phyloP scores from a whole-genome alignment of 2,888 invertebrate species.

The Synanthedon vespiformis region DNA sequence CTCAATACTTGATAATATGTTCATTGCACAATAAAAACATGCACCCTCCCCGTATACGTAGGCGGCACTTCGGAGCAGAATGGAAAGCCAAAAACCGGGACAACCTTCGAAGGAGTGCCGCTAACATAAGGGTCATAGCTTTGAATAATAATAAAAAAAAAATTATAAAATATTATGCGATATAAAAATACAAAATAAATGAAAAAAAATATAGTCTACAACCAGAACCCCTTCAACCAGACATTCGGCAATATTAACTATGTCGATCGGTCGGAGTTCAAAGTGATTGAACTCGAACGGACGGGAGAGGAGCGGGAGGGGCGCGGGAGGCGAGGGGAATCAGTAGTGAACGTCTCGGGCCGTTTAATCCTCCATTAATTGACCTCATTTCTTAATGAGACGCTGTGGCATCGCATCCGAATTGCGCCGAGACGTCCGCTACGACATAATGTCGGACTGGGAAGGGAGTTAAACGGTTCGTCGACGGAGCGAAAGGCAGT shows the following conservation, averaged over 20 bases:
- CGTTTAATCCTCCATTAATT: conserved; percentile 59
- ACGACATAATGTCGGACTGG: conserved; percentile 9
- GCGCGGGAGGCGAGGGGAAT: conserved; percentile 16
- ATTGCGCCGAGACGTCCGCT: conserved; percentile 37
- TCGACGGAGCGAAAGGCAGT: conserved; percentile 69
- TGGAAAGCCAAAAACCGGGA: conserved; percentile 72
- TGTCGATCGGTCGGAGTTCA: conserved; percentile 53
- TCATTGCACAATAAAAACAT: conserved; percentile 36
- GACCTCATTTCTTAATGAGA: conserved; percentile 58
- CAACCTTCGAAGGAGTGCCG: conserved; percentile 71
- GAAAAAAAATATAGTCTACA: conserved; percentile 45
- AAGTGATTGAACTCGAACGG: conserved; percentile 51
- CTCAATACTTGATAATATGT: conserved; percentile 36
- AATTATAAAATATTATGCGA: conserved; percentile 51
- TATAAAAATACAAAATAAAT: conserved; percentile 53
- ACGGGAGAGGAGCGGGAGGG: conserved; percentile 11
- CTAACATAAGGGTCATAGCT: conserved; percentile 58
- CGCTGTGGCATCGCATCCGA: conserved; percentile 24
- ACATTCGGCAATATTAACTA: conserved; percentile 57
- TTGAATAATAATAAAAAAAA: conserved; percentile 36
- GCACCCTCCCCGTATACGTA: conserved; percentile 54
- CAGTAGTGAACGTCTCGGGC: conserved; percentile 48
- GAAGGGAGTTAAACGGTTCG: conserved; percentile 7
- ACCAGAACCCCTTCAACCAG: conserved; percentile 68
- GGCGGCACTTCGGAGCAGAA: conserved; percentile 46